Conservation (phyloP, 2,888 invertebrate genomes). For the Sylvicola fuscatus region DNA sequence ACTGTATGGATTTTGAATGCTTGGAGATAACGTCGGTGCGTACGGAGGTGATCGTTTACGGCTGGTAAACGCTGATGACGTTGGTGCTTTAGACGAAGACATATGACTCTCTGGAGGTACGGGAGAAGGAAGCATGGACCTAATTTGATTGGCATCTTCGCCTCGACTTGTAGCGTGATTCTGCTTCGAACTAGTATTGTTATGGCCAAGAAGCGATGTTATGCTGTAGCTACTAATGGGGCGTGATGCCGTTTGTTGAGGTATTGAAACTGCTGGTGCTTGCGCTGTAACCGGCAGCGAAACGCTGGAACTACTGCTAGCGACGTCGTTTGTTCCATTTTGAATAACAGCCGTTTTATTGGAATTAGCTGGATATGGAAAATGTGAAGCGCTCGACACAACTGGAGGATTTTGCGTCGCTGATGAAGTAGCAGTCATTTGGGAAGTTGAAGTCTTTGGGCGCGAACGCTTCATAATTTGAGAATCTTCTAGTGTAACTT, state of each 20-base stretch:
- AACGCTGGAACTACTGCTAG: neutral
- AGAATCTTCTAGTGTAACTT: slow-evolving; percentile 49
- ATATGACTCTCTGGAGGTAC: slow-evolving; percentile 19
- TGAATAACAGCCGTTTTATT: neutral
- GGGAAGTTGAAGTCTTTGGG: slow-evolving; percentile 18
- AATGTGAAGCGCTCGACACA: neutral
- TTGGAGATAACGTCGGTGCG: too few relatives aligned
- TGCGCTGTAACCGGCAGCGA: too few relatives aligned
- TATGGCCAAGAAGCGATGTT: slow-evolving; percentile 48
- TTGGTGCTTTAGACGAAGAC: neutral
- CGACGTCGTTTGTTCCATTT: slow-evolving; percentile 8
- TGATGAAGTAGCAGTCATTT: too few relatives aligned
- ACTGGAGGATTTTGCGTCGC: too few relatives aligned
- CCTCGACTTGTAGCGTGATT: too few relatives aligned
- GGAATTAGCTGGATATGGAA: neutral
- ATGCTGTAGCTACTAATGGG: slow-evolving; percentile 64
- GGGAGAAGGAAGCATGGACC: slow-evolving; percentile 23
- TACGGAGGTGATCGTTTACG: too few relatives aligned
- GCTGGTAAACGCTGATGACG: too few relatives aligned
- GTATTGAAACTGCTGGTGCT: slow-evolving; percentile 7
- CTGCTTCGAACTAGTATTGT: slow-evolving; percentile 4
- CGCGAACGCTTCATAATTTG: slow-evolving; percentile 34
- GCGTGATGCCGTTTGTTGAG: slow-evolving; percentile 10
- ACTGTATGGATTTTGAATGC: slow-evolving; percentile 4
- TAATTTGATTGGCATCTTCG: slow-evolving; percentile 16